phyloP scores from a whole-genome alignment of 30 jellyfish, hydroid and myxozoan genomes.

The Pelagia noctiluca region DNA sequence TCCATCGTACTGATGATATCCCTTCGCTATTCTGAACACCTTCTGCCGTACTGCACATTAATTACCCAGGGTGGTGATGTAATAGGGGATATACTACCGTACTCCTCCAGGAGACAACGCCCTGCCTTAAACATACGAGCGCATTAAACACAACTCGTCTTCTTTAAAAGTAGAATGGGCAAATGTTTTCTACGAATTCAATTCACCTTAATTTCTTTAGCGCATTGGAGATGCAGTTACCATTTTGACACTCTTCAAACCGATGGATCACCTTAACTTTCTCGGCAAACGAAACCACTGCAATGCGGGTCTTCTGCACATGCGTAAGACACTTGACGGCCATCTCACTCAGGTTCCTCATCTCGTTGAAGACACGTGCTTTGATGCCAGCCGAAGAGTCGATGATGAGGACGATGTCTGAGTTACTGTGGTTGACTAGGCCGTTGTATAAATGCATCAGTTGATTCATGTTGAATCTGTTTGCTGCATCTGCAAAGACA shows the following conservation, averaged over 20 bases:
- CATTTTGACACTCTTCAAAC: constrained; percentile 53
- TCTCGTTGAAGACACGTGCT: constrained; percentile 41
- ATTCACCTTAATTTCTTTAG: constrained; percentile 51
- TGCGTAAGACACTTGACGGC: constrained; percentile 63
- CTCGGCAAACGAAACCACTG: constrained; percentile 64
- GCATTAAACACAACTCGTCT: no score
- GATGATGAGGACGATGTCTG: constrained; percentile 51
- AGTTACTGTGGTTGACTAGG: constrained; percentile 60
- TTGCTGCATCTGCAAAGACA: not conserved
- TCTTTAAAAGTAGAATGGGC: no score
- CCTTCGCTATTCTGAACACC: no score
- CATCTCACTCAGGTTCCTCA: constrained; percentile 53
- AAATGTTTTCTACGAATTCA: no score
- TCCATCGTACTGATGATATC: no score
- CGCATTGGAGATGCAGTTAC: constrained; percentile 28
- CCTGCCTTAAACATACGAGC: no score
- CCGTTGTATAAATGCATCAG: constrained; percentile 57
- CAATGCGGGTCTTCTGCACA: constrained; percentile 50
- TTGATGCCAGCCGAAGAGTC: constrained; percentile 68
- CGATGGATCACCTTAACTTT: constrained; percentile 32
- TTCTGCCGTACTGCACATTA: no score
- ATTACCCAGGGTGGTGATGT: no score
- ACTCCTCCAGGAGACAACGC: no score
- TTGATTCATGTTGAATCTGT: constrained; percentile 28
- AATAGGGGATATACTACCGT: no score